Percentiles rank a stretch among this genome's conserved stretches.
Conservation (phyloP, 2,797 vertebrate genomes). For the Monodelphis domestica region DNA sequence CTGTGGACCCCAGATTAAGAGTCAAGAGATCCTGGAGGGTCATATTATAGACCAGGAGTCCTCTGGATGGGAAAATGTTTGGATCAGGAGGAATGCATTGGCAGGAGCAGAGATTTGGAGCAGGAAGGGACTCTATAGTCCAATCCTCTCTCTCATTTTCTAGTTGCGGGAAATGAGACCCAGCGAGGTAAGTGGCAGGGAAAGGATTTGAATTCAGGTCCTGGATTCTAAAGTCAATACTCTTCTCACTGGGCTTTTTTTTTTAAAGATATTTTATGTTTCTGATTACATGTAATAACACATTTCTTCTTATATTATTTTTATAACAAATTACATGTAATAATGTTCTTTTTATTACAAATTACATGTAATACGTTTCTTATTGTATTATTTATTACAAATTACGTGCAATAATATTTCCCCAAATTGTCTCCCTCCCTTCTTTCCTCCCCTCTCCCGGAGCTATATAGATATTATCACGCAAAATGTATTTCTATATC, state of each 20-base stretch:
- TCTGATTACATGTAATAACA: too few species aligned
- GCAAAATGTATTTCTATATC: too few species aligned
- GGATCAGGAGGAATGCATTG: background rate
- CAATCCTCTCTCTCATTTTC: background rate
- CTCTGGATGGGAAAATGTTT: background rate
- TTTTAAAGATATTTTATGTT: too few species aligned
- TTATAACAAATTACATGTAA: too few species aligned
- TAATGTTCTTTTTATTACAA: too few species aligned
- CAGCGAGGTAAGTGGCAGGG: background rate
- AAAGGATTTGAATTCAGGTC: background rate
- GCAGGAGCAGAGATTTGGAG: background rate
- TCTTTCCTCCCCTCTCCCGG: too few species aligned
- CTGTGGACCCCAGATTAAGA: background rate
- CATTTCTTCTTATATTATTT: too few species aligned
- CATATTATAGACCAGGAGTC: background rate
- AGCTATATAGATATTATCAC: too few species aligned
- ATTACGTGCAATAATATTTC: too few species aligned
- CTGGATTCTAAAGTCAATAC: background rate
- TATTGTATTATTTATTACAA: too few species aligned
- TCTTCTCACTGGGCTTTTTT: background rate
- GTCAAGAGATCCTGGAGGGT: background rate
- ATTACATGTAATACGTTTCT: too few species aligned
- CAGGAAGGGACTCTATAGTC: background rate
- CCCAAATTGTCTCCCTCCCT: too few species aligned
- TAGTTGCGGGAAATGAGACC: background rate